phyloP scores from a whole-genome alignment of 1,140 invertebrate genomes.

The Triops longicaudatus region DNA sequence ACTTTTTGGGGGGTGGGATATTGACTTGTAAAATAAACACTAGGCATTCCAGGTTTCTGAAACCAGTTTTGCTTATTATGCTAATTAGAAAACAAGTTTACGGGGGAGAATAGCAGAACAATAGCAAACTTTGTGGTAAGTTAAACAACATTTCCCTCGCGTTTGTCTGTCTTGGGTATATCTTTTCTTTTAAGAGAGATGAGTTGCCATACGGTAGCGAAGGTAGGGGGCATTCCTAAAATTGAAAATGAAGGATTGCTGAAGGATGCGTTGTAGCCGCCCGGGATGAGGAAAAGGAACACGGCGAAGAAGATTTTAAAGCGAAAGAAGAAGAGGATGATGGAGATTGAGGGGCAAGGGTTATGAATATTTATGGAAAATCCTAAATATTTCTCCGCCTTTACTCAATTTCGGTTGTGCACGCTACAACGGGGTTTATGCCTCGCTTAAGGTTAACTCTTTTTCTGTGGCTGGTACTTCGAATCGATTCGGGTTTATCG shows the following conservation, averaged over 20 bases:
- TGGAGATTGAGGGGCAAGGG: neutral
- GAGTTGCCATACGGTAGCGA: neutral
- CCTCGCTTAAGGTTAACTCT: too few relatives aligned
- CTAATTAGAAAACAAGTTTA: neutral
- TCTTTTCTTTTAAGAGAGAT: neutral
- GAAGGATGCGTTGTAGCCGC: neutral
- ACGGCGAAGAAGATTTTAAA: too few relatives aligned
- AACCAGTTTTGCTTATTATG: neutral
- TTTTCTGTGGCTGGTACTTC: too few relatives aligned
- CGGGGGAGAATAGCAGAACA: neutral
- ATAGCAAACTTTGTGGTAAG: neutral
- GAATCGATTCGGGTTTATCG: too few relatives aligned
- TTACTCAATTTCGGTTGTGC: too few relatives aligned
- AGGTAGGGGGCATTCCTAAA: neutral
- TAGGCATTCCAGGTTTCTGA: neutral
- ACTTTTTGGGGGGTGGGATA: neutral
- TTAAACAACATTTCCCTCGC: neutral
- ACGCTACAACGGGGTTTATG: too few relatives aligned
- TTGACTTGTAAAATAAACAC: neutral
- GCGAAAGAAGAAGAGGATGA: too few relatives aligned
- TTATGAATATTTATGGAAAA: neutral
- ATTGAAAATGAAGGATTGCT: slow-evolving; percentile 1
- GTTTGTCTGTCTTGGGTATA: neutral
- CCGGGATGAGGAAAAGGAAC: neutral
- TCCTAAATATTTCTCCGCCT: too few relatives aligned